Percentiles rank a stretch among this genome's conserved stretches.
These are phyloP conservation scores for Acanthosepion pharaonis DNA, from an alignment of 2,888 invertebrate species.

Conservation along the genomic window DNA sequence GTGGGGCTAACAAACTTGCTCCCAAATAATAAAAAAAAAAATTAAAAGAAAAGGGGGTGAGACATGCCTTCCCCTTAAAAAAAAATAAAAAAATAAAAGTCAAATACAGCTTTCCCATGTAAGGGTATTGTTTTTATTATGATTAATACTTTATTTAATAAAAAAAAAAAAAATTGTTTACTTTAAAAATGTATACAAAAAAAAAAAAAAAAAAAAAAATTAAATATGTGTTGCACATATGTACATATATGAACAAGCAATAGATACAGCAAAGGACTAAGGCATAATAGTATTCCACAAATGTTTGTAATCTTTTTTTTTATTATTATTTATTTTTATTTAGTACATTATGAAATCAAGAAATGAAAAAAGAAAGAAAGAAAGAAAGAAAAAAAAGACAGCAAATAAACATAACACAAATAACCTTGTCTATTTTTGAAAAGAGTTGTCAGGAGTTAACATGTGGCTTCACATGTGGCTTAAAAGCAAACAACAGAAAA, in stretches of 20 bases:
- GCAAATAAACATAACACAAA: not conserved
- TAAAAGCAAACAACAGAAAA: not conserved
- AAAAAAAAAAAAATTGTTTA: not conserved
- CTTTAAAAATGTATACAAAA: not conserved
- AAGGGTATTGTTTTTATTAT: not conserved
- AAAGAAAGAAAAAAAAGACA: not conserved
- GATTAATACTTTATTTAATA: not conserved
- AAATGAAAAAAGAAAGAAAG: not conserved
- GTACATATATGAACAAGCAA: not conserved
- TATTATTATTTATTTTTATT: not conserved
- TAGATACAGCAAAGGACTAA: constrained; percentile 7
- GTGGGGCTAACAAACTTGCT: no score
- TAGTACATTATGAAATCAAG: not conserved
- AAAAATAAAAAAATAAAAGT: not conserved
- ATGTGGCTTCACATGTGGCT: not conserved
- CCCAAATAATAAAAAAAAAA: no score
- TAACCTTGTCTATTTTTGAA: not conserved
- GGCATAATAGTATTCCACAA: not conserved
- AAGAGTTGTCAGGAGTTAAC: not conserved
- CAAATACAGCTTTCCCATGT: not conserved
- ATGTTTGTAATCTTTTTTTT: not conserved
- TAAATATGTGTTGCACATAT: not conserved
- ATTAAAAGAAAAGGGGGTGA: no score
- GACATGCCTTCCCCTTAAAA: not conserved
- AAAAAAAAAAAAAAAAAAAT: not conserved